Conservation (phyloP, 2,888 invertebrate species). For the Lasioglossum lativentre region DNA sequence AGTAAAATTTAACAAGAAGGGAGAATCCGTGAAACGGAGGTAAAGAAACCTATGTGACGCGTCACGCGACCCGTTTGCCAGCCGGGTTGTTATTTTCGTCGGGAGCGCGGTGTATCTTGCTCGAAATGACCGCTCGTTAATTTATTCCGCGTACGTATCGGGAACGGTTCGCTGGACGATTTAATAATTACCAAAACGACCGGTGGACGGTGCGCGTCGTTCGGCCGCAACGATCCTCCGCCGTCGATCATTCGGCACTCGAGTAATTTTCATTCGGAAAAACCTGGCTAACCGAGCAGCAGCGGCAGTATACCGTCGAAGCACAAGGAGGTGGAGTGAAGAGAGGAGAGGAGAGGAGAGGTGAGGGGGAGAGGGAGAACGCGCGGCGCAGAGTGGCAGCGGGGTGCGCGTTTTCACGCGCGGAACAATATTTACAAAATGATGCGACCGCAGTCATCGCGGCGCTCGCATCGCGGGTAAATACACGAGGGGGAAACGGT, state of each 20-base stretch:
- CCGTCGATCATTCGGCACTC: constrained; percentile 47
- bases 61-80: background rate
- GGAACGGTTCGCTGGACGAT: constrained; percentile 72
- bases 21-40: background rate
- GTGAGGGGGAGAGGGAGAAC: background rate
- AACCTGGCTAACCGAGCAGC: constrained; percentile 41
- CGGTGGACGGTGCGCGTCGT: constrained; percentile 59
- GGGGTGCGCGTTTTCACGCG: constrained; percentile 60
- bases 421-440: constrained; percentile 72
- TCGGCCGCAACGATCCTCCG: constrained; percentile 47
- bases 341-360: background rate
- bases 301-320: background rate
- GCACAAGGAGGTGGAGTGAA: background rate
- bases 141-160: constrained; percentile 71
- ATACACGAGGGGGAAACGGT: constrained; percentile 60
- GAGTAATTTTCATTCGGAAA: constrained; percentile 64
- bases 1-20: background rate
- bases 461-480: constrained; percentile 58
- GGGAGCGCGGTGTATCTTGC: constrained; percentile 34
- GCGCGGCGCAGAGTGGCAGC: constrained; percentile 21
- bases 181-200: constrained; percentile 76
- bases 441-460: constrained; percentile 68
- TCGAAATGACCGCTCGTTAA: constrained; percentile 61
- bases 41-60: background rate
- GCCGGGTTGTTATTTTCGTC: background rate